Evolutionary conservation across 2,888 invertebrate genomes (phyloP).

Genomic region (Hetaerina titia): DNA sequence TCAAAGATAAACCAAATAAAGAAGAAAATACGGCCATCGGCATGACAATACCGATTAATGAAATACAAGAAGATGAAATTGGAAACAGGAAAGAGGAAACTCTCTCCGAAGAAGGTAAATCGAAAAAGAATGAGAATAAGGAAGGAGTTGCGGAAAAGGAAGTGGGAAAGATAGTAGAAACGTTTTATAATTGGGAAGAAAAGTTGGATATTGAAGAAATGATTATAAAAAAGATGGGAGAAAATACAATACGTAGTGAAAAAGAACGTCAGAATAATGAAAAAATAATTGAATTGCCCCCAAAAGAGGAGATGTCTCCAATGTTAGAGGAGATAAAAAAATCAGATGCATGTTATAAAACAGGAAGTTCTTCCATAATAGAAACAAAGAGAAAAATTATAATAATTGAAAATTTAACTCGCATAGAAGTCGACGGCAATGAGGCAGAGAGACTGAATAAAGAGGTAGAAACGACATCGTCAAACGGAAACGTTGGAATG

Average conservation of each 20-base stretch:
- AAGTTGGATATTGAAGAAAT: no score
- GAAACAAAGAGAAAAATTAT: background rate
- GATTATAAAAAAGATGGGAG: background rate
- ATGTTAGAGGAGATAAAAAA: background rate
- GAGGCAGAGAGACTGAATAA: background rate
- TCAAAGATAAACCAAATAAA: background rate
- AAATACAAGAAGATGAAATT: background rate
- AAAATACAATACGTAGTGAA: no score
- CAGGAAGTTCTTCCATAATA: background rate
- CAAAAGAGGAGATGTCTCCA: background rate
- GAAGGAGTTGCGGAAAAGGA: background rate
- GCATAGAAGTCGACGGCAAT: background rate
- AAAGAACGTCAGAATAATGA: background rate
- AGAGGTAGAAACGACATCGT: background rate
- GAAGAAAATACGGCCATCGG: background rate
- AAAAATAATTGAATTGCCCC: background rate
- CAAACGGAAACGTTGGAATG: background rate
- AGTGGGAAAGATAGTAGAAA: background rate
- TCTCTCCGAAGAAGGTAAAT: background rate
- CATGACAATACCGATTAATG: background rate
- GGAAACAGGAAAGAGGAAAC: background rate
- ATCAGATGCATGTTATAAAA: background rate
- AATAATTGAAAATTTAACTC: background rate
- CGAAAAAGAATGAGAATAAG: background rate
- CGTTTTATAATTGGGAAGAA: background rate